Base-by-base conservation (phyloP, 2,888 invertebrate species). In the Eilema caniola region DNA sequence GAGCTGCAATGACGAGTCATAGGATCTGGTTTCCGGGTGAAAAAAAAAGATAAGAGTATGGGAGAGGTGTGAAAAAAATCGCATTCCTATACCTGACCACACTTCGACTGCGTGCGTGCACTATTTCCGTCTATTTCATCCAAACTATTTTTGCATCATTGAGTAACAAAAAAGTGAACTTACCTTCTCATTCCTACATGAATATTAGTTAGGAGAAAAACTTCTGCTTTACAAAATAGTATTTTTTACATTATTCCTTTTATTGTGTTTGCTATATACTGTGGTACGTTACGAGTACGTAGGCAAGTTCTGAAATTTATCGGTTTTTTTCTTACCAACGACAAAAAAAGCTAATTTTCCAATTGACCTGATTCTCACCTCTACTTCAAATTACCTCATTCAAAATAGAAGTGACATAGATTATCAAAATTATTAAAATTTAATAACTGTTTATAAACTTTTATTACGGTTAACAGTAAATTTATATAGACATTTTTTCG, bases 271-370 rank as follows among this genome's bases (percentile, higher is more conserved):
- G n/a, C n/a, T n/a, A n/a, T n/a, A n/a, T n/a, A n/a, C n/a, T n/a
- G n/a, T n/a, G n/a, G n/a, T n/a, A n/a, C n/a, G n/a, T n/a, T n/a
- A n/a, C n/a, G n/a, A n/a, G n/a, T n/a, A n/a, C n/a, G n/a, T n/a
- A n/a, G n/a, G n/a, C n/a, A n/a, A n/a, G n/a, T n/a, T n/a, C n/a
- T n/a, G n/a, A n/a, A n/a, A n/a, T n/a, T n/a, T n/a, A n/a, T n/a
- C n/a, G n/a, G n/a, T n/a, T n/a, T n/a, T n/a, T n/a, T n/a, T n/a
- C n/a, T n/a, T n/a, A n/a, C n/a, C n/a, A n/a, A n/a, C n/a, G n/a
- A n/a, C n/a, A n/a, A n/a, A n/a, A n/a, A n/a, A 59, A 59, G 24
- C 14, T 84, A 76, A 84, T 85, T 87, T 82, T 76, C 74, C 71
- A 67, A 62, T 41, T 56, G 67, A 24, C 31, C 41, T 62, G 33